Evolutionary conservation across 2,797 vertebrate species (phyloP).

Genomic region (Aplochiton taeniatus): DNA sequence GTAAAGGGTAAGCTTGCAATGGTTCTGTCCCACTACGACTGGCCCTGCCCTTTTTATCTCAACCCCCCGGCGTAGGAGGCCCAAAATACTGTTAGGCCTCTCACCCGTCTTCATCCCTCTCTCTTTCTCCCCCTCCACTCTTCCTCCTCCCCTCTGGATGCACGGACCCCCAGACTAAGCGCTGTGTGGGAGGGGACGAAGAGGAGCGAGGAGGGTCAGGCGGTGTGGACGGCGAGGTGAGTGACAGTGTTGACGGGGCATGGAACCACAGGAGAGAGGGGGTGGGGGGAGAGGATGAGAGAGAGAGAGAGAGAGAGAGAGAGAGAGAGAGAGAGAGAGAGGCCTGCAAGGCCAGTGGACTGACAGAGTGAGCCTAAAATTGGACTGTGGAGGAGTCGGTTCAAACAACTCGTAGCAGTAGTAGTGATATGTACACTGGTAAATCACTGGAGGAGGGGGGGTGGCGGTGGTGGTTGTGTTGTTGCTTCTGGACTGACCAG

Average conservation of each 20-base stretch:
- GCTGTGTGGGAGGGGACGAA: slow-evolving; percentile 44
- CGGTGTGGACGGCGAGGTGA: slow-evolving; percentile 49
- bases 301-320: slow-evolving; percentile 29
- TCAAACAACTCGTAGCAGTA: too few species aligned
- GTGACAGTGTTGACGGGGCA: slow-evolving; percentile 47
- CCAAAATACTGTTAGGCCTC: neutral
- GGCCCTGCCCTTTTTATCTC: slow-evolving; percentile 6
- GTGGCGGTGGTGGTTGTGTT: too few species aligned
- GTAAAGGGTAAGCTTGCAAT: slow-evolving; percentile 3
- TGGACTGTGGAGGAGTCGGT: too few species aligned
- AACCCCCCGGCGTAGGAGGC: too few species aligned
- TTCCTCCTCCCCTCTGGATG: neutral
- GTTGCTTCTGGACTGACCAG: too few species aligned
- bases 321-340: slow-evolving; percentile 7
- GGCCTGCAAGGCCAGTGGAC: slow-evolving; percentile 23
- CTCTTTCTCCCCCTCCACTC: slow-evolving; percentile 5
- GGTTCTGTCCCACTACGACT: neutral
- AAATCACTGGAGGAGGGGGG: too few species aligned
- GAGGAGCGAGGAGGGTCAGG: slow-evolving; percentile 44
- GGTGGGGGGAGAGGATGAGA: slow-evolving; percentile 29
- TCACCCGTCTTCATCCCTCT: slow-evolving; percentile 4
- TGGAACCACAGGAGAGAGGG: slow-evolving; percentile 30
- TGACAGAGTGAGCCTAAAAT: slow-evolving; percentile 17
- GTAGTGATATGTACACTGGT: too few species aligned
- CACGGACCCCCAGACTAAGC: neutral